Evolutionary conservation across 2,797 vertebrate genomes (phyloP).

Genomic region (Bryconaethiops microstoma): DNA sequence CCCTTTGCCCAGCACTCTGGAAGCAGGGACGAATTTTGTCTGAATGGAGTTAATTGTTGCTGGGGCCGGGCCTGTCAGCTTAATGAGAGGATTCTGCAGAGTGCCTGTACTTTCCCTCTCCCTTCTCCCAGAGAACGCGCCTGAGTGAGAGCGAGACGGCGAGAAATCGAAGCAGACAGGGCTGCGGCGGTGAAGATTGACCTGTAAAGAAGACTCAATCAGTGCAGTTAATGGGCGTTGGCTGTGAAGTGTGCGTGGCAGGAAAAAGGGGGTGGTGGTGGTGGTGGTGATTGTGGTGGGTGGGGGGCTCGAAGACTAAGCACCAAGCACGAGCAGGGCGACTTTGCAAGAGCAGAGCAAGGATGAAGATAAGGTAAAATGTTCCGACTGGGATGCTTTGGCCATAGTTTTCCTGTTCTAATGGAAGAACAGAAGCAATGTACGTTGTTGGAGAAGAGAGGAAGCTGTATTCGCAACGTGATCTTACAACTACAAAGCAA

Average conservation of each 20-base stretch:
- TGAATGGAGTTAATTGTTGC: constrained; percentile 63
- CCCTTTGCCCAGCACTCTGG: constrained; percentile 23
- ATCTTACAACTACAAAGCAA: not conserved
- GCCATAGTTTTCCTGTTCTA: not conserved
- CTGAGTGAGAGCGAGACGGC: constrained; percentile 30
- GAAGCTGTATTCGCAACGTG: not conserved
- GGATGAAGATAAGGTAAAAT: constrained; percentile 3
- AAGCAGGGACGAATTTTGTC: constrained; percentile 55
- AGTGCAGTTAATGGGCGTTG: constrained; percentile 53
- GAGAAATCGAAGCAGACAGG: constrained; percentile 64
- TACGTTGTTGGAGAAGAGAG: not conserved
- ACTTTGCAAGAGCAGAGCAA: constrained; percentile 1
- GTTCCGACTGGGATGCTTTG: not conserved
- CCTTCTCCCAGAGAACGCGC: constrained; percentile 32
- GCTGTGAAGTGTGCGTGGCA: constrained; percentile 51
- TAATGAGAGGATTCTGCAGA: constrained; percentile 59
- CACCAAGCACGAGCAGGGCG: not conserved
- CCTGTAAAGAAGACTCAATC: constrained; percentile 63
- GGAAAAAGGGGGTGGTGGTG: not conserved
- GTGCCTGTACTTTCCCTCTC: constrained; percentile 49
- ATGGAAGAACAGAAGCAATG: not conserved
- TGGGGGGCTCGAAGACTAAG: not conserved
- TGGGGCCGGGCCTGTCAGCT: constrained; percentile 59
- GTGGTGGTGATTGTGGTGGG: not conserved
- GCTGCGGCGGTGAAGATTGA: constrained; percentile 59